phyloP scores from a whole-genome alignment of 2,113 vertebrate species.

The Petromus typicus region DNA sequence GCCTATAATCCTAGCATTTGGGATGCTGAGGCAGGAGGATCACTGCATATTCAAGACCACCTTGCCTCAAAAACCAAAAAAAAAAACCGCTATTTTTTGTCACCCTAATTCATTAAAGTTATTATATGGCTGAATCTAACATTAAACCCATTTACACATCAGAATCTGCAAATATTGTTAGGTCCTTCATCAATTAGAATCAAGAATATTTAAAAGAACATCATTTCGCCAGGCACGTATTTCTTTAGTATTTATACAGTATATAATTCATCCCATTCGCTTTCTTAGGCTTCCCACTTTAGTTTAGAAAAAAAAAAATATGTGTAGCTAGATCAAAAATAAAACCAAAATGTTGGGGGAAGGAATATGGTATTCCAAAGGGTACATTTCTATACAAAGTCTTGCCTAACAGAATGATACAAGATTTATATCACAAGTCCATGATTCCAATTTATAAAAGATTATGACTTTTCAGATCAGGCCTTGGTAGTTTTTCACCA shows the following conservation, averaged over 20 bases:
- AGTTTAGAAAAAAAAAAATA: slow-evolving; percentile 54
- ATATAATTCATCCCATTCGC: slow-evolving; percentile 15
- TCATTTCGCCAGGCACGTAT: slow-evolving; percentile 44
- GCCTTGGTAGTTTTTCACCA: slow-evolving; percentile 84
- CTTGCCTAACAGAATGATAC: slow-evolving; percentile 10
- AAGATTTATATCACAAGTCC: slow-evolving; percentile 6
- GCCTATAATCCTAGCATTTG: no score
- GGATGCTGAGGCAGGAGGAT: no score
- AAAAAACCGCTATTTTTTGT: neutral
- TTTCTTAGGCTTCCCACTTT: slow-evolving; percentile 28
- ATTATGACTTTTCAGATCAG: slow-evolving; percentile 86
- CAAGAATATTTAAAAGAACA: slow-evolving; percentile 48
- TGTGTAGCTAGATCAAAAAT: slow-evolving; percentile 13
- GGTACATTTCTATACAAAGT: slow-evolving; percentile 57
- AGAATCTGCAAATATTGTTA: slow-evolving; percentile 55
- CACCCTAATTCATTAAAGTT: slow-evolving; percentile 34
- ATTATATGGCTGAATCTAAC: neutral
- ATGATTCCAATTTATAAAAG: slow-evolving; percentile 84
- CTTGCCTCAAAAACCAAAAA: no score
- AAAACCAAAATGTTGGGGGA: neutral
- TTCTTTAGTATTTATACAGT: neutral
- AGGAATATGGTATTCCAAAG: slow-evolving; percentile 10
- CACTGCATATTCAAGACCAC: no score
- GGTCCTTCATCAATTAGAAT: neutral
- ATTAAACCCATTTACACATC: slow-evolving; percentile 45